These are phyloP conservation scores for Geotrypetes seraphini DNA, from an alignment of 2,797 vertebrate species.

Conservation along the genomic window DNA sequence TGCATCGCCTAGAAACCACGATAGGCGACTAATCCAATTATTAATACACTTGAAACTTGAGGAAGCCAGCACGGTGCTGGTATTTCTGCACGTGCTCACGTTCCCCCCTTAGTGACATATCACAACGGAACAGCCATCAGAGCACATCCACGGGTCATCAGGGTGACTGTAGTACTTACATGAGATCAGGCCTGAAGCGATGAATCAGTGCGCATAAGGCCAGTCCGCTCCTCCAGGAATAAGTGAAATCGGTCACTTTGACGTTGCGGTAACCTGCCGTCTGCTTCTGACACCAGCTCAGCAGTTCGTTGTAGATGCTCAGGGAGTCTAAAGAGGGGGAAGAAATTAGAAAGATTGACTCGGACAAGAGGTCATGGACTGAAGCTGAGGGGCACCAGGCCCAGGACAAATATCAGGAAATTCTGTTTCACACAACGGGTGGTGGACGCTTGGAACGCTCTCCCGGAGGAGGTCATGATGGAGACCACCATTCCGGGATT, in stretches of 20 bases:
- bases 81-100: not conserved
- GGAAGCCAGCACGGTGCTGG: too few species aligned
- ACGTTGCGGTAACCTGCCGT: slow-evolving; percentile 61
- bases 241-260: slow-evolving; percentile 60
- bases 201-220: slow-evolving; percentile 83
- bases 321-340: slow-evolving; percentile 31
- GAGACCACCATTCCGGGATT: too few species aligned
- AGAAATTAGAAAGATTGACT: rapidly evolving
- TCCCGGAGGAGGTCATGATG: too few species aligned
- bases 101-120: too few species aligned
- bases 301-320: slow-evolving; percentile 57
- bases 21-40: too few species aligned
- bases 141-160: rapidly evolving
- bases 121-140: not conserved
- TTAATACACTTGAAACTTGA: too few species aligned
- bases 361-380: too few species aligned
- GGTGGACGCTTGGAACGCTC: too few species aligned
- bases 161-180: slow-evolving; percentile 58
- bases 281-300: slow-evolving; percentile 80
- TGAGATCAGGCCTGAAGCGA: slow-evolving; percentile 65
- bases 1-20: too few species aligned
- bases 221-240: slow-evolving; percentile 76
- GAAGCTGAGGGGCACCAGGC: too few species aligned
- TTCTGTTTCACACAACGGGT: too few species aligned
- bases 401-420: too few species aligned